Evolutionary conservation across 1,140 invertebrate genomes (phyloP).

Genomic region (Magallana gigas): DNA sequence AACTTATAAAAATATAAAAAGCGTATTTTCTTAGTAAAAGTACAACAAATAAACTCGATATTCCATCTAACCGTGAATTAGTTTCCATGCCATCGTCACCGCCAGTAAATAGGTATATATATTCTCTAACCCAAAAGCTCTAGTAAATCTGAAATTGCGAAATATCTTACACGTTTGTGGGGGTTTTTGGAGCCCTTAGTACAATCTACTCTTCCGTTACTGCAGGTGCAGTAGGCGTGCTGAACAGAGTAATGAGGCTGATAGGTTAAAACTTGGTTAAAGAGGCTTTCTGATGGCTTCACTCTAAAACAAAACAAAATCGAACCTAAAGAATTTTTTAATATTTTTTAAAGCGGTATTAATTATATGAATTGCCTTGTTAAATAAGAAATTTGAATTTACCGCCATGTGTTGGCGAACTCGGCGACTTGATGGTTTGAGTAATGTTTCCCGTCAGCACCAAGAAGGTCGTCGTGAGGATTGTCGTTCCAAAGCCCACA

Average conservation of each 20-base stretch:
- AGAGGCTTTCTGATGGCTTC: slow-evolving; percentile 2
- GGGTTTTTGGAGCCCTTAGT: neutral
- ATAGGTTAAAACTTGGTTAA: neutral
- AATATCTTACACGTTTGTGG: slow-evolving; percentile 16
- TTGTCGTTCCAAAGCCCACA: slow-evolving; percentile 62
- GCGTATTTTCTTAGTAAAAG: too few species aligned
- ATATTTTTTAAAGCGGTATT: too few species aligned
- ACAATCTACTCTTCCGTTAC: neutral
- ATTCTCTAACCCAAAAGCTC: too few species aligned
- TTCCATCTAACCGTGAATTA: too few species aligned
- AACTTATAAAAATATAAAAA: too few species aligned
- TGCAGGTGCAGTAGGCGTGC: slow-evolving; percentile 24
- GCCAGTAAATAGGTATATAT: too few species aligned
- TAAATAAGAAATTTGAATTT: neutral
- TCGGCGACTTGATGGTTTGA: neutral
- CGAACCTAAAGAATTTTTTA: neutral
- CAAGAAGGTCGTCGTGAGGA: slow-evolving; percentile 51
- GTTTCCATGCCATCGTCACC: too few species aligned
- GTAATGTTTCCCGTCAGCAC: slow-evolving; percentile 45
- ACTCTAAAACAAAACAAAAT: neutral
- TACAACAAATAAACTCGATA: too few species aligned
- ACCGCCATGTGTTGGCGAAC: slow-evolving; percentile 23
- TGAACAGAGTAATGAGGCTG: neutral
- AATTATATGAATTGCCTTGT: too few species aligned
- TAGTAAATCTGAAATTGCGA: too few species aligned